phyloP scores from a whole-genome alignment of 1,140 invertebrate genomes.

The Cotesia glomerata region DNA sequence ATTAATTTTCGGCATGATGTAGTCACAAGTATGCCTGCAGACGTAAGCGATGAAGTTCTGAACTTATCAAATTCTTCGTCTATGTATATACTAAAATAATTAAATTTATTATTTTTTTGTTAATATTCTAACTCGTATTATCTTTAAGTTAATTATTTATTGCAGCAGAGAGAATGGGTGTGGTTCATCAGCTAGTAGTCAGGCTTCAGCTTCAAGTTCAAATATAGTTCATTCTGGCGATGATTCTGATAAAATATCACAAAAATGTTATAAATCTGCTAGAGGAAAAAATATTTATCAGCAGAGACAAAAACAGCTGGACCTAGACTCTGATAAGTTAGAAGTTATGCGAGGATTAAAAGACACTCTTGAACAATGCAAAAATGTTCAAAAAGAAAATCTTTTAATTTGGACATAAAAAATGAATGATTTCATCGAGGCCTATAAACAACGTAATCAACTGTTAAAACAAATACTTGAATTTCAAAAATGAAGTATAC shows the following conservation, averaged over 20 bases:
- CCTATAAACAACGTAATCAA: background rate
- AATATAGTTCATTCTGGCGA: background rate
- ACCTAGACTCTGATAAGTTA: background rate
- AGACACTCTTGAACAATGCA: background rate
- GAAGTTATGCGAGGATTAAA: background rate
- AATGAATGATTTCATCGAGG: background rate
- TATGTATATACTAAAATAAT: background rate
- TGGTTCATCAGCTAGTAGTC: background rate
- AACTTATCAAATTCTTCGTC: background rate
- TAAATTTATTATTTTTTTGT: background rate
- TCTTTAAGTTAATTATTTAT: background rate
- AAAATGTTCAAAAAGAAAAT: background rate
- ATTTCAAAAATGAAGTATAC: background rate
- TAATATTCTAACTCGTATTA: background rate
- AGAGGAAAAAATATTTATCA: background rate
- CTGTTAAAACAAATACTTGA: background rate
- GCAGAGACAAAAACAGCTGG: background rate
- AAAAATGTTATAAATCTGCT: background rate
- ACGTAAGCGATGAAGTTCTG: background rate
- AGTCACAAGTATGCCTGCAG: background rate
- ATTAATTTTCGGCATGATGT: background rate
- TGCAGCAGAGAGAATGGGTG: background rate
- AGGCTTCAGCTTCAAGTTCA: background rate
- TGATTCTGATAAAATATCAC: background rate
- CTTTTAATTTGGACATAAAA: background rate